Evolutionary conservation across 2,113 vertebrate genomes (phyloP), one percentile per base, ranked within the genome.

Genomic region (Antechinus stuartii): DNA sequence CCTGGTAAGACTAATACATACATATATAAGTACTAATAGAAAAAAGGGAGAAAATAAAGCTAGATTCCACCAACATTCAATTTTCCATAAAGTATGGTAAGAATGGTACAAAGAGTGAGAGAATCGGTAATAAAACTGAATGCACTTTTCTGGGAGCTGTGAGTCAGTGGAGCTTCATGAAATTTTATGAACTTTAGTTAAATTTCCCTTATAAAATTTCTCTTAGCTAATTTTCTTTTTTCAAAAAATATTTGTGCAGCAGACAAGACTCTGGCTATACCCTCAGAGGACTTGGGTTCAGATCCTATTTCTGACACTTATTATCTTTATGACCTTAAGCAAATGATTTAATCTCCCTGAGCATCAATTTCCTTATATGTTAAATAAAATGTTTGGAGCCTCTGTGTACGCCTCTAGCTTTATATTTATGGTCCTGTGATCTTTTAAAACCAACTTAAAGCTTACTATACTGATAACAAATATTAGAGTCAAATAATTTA

Each of bases 111-210:
- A 42, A 76, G 54, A 92, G 4, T 23, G 22, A 95, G 19, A 30
- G 52, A 92, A 23, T 52, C n/a, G 27, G 23, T 1, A 89, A 54
- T n/a, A 12, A 91, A 2, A 76, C 35, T 76, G 24, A 46, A 27
- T 10, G 68, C 93, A 30, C 57, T 55, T 54, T 61, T 46, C 53
- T 14, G 61, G 24, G 91, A 30, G 42, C 55, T 55, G 7, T 55
- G 7, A 2, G 50, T 35, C 14, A 56, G 35, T 53, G 35, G 94
- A 91, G n/a, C 93, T 25, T 95, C 61, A 93, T 49, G 93, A 94
- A 93, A 96, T 90, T 30, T 76, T 90, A 90, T 93, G 95, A 92
- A 35, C 7, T 95, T 57, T 49, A 92, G 6, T 10, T 8, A 95
- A 94, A 12, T 35, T 30, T 94, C 42, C 91, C 47, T 92, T 91